Conservation (phyloP, 1,140 invertebrate species). For the Cyclina sinensis region DNA sequence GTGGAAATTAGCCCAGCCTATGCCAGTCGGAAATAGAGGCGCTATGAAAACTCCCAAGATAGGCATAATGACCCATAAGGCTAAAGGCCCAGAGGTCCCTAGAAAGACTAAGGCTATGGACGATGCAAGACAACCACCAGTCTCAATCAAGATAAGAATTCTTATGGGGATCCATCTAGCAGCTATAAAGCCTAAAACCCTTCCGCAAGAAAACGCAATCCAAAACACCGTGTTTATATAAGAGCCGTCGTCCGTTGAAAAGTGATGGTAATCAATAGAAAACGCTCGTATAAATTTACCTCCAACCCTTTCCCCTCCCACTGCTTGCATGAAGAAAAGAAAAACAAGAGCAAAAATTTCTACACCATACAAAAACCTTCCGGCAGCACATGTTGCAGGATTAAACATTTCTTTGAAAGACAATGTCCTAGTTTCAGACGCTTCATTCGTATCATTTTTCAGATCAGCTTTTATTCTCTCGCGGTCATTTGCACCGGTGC, state of each 20-base stretch:
- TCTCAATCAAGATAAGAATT: slow-evolving; percentile 75
- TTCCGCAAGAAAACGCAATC: slow-evolving; percentile 75
- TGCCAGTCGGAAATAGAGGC: slow-evolving; percentile 74
- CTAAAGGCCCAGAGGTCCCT: slow-evolving; percentile 51
- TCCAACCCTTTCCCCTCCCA: slow-evolving; percentile 75
- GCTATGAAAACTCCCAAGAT: slow-evolving; percentile 73
- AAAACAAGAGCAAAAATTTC: slow-evolving; percentile 74
- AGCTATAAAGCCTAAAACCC: slow-evolving; percentile 70
- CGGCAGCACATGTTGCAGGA: slow-evolving; percentile 74
- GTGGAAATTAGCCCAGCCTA: slow-evolving; percentile 75
- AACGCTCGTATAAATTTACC: slow-evolving; percentile 77
- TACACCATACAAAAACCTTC: slow-evolving; percentile 70
- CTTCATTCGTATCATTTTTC: background rate
- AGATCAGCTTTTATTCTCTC: background rate
- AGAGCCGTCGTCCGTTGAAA: slow-evolving; percentile 71
- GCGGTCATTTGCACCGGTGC: background rate
- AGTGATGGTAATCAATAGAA: slow-evolving; percentile 70
- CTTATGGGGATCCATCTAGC: slow-evolving; percentile 73
- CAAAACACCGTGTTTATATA: slow-evolving; percentile 77
- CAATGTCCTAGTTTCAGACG: background rate
- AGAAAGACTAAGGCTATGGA: slow-evolving; percentile 70
- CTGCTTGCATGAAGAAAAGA: slow-evolving; percentile 74
- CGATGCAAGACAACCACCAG: slow-evolving; percentile 62
- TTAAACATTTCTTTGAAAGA: slow-evolving; percentile 70
- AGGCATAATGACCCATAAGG: slow-evolving; percentile 71